Evolutionary conservation across 2,888 invertebrate species (phyloP).

Genomic region (Gryllus longicercus): DNA sequence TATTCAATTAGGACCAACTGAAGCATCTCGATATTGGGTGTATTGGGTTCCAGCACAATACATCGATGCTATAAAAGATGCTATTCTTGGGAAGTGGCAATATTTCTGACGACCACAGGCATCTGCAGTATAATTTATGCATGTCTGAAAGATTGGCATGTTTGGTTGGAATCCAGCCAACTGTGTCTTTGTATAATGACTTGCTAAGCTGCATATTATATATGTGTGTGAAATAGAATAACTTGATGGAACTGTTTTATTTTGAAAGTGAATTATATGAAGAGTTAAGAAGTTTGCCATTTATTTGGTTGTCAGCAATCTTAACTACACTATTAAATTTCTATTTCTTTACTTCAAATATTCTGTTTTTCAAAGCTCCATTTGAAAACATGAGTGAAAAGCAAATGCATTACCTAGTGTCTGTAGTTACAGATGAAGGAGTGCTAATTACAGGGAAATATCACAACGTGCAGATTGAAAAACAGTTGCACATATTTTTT

Average conservation of each 20-base stretch:
- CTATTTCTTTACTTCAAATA: neutral
- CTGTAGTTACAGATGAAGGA: neutral
- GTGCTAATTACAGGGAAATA: too few species aligned
- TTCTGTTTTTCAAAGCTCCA: neutral
- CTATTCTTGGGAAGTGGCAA: conserved; percentile 81
- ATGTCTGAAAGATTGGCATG: neutral
- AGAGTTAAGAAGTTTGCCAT: neutral
- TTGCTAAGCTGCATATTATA: neutral
- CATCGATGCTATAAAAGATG: conserved; percentile 85
- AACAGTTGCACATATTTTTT: too few species aligned
- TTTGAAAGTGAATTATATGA: neutral
- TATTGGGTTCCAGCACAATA: conserved; percentile 94
- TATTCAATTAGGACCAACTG: conserved; percentile 84
- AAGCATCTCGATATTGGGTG: conserved; percentile 87
- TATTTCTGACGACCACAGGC: conserved; percentile 32
- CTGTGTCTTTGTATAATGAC: neutral
- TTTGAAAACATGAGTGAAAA: too few species aligned
- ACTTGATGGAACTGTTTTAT: neutral
- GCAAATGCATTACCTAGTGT: neutral
- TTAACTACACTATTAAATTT: neutral
- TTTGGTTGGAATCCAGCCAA: neutral
- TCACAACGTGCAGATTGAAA: too few species aligned
- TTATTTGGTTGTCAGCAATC: neutral
- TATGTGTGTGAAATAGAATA: neutral
- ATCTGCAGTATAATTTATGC: neutral